Conservation (phyloP, 2,888 invertebrate species). For the Ophioninae sp. region DNA sequence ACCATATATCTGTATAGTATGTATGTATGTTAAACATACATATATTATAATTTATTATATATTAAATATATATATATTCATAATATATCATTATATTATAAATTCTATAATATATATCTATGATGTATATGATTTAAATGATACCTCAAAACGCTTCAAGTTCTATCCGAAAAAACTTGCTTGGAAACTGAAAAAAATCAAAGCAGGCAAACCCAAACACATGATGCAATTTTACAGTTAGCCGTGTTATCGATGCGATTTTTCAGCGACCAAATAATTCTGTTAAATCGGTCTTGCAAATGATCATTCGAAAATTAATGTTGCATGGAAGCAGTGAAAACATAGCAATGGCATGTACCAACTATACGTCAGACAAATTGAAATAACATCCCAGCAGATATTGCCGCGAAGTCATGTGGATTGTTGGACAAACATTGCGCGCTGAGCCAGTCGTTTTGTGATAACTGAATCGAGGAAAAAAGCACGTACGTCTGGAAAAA, state of each 20-base stretch:
- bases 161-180: background rate
- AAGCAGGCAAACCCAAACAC: background rate
- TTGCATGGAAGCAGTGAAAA: background rate
- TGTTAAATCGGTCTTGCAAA: background rate
- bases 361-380: background rate
- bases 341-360: background rate
- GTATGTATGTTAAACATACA: too few relatives aligned
- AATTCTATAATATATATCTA: too few relatives aligned
- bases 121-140: too few relatives aligned
- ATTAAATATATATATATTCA: too few relatives aligned
- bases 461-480: conserved; percentile 15
- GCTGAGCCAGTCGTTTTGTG: conserved; percentile 9
- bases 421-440: conserved; percentile 34
- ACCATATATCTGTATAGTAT: too few relatives aligned
- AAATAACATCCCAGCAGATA: conserved; percentile 29
- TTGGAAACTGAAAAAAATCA: background rate
- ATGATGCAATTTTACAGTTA: background rate
- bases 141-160: background rate
- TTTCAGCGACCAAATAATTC: background rate
- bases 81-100: too few relatives aligned
- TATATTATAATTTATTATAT: too few relatives aligned
- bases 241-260: background rate
- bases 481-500: background rate
- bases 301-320: background rate
- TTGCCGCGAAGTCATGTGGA: conserved; percentile 17